These are phyloP conservation scores for Scartelaos histophorus DNA, from an alignment of 2,113 vertebrate genomes.

Conservation along the genomic window DNA sequence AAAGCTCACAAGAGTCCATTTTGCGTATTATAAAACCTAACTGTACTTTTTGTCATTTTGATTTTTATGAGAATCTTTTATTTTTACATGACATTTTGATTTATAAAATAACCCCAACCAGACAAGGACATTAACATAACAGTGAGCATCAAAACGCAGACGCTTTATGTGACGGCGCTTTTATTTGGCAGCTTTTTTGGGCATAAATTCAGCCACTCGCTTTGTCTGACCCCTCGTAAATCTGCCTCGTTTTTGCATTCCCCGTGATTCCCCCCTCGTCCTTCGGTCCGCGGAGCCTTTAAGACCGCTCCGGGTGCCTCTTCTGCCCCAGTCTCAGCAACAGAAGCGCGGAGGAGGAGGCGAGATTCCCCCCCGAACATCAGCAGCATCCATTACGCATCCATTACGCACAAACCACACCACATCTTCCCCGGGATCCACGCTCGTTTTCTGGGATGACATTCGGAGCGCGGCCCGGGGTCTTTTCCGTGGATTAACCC, in stretches of 20 bases:
- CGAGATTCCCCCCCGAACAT: slow-evolving; percentile 25
- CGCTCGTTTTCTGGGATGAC: slow-evolving; percentile 37
- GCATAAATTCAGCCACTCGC: neutral
- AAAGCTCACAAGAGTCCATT: too few relatives aligned
- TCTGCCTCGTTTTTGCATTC: slow-evolving; percentile 11
- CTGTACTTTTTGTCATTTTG: too few relatives aligned
- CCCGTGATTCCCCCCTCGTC: neutral
- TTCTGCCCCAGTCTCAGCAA: slow-evolving; percentile 17
- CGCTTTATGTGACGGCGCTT: too few relatives aligned
- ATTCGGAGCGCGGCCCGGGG: slow-evolving; percentile 18
- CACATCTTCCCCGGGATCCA: slow-evolving; percentile 29
- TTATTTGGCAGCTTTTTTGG: neutral
- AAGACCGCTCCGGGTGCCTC: slow-evolving; percentile 1
- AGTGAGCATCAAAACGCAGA: too few relatives aligned
- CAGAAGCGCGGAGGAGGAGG: slow-evolving; percentile 22
- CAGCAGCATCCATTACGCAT: slow-evolving; percentile 63
- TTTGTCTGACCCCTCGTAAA: neutral
- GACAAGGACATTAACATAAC: too few relatives aligned
- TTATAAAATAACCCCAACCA: too few relatives aligned
- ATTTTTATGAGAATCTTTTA: too few relatives aligned
- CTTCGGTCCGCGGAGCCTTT: slow-evolving; percentile 41
- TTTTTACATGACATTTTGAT: too few relatives aligned
- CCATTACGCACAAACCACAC: slow-evolving; percentile 41
- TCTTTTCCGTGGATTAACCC: slow-evolving; percentile 3
- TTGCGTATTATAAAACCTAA: too few relatives aligned